Conservation (phyloP, 2,888 invertebrate genomes). For the Diachrysia chrysitis region DNA sequence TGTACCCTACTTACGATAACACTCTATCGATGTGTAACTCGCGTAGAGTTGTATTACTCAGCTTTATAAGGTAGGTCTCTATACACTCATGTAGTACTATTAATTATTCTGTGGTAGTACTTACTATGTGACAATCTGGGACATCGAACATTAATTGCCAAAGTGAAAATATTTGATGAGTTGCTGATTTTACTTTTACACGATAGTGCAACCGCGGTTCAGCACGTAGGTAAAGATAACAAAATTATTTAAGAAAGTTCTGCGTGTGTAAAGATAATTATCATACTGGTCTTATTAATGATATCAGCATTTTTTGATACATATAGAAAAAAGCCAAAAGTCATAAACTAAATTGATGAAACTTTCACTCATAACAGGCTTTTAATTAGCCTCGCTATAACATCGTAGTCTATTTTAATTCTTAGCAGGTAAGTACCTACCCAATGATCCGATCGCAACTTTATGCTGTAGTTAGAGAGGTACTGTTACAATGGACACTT, state of each 20-base stretch:
- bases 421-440: no score
- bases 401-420: no score
- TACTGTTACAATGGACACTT: no score
- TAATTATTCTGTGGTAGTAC: no score
- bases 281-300: not conserved
- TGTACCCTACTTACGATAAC: slow-evolving; percentile 34
- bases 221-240: no score
- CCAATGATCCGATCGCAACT: no score
- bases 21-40: not conserved
- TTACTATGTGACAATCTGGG: not conserved
- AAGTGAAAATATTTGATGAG: not conserved
- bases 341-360: not conserved
- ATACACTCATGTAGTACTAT: not conserved
- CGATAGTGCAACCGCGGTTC: no score
- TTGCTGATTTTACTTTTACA: not conserved
- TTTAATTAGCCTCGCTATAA: not conserved
- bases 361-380: not conserved
- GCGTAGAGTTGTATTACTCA: slow-evolving; percentile 6
- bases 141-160: not conserved
- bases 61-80: not conserved
- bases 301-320: not conserved
- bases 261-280: not conserved
- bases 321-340: not conserved
- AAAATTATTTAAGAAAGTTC: no score
- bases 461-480: no score